Conservation (phyloP, 2,797 vertebrate species). For the Falco concolor region DNA sequence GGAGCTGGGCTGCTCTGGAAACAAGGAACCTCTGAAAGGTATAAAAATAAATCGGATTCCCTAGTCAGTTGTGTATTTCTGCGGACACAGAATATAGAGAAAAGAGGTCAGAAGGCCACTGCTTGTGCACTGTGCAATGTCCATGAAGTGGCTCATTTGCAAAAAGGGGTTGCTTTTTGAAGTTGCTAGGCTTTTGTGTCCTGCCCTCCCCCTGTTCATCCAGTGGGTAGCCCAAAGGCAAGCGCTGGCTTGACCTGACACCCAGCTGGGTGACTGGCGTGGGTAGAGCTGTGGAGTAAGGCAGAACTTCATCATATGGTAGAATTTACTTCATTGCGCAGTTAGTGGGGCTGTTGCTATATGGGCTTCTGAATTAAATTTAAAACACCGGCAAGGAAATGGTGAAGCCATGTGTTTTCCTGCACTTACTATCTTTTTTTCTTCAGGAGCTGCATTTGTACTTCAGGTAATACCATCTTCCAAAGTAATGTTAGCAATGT, state of each 20-base stretch:
- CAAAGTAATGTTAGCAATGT: accelerated
- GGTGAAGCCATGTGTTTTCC: background rate
- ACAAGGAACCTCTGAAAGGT: background rate
- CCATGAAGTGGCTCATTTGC: background rate
- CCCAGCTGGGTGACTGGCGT: background rate
- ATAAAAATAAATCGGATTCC: background rate
- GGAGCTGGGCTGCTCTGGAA: background rate
- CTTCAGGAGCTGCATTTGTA: background rate
- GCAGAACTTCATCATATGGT: background rate
- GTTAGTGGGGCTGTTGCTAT: background rate
- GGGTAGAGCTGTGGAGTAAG: background rate
- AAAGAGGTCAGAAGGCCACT: background rate
- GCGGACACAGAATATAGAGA: background rate
- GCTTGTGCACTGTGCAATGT: background rate
- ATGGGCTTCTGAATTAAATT: background rate
- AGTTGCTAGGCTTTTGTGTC: background rate
- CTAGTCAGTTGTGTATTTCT: background rate
- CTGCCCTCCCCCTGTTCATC: background rate
- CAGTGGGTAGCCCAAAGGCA: background rate
- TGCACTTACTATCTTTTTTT: background rate
- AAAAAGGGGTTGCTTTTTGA: background rate
- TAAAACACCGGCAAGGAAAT: background rate
- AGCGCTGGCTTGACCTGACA: background rate
- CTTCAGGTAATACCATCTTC: background rate
- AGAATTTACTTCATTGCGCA: background rate